Conservation (phyloP, 2,888 invertebrate genomes). For the Microctonus aethiopoides region DNA sequence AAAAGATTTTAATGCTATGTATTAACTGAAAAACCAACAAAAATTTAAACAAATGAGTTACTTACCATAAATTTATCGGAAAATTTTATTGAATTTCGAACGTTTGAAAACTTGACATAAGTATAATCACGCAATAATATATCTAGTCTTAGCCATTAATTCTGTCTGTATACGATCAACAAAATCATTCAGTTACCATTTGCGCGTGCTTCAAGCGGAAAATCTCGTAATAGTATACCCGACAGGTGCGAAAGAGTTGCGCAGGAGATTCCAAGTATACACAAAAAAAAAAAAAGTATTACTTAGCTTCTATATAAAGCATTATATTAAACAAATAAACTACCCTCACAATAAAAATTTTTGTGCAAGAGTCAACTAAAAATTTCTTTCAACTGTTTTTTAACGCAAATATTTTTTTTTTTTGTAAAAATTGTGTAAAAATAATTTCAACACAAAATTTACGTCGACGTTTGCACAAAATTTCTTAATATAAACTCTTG, state of each 20-base stretch:
- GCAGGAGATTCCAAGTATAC: constrained; percentile 36
- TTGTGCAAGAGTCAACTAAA: neutral
- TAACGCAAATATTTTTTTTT: too few species aligned
- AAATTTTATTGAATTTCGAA: too few species aligned
- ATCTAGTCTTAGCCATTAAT: constrained; percentile 3
- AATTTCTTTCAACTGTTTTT: too few species aligned
- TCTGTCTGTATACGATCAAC: constrained; percentile 30
- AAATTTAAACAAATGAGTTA: too few species aligned
- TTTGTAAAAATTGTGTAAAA: too few species aligned
- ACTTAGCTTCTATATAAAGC: too few species aligned
- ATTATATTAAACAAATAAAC: constrained; percentile 1
- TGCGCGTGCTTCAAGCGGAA: constrained; percentile 30
- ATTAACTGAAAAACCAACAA: neutral
- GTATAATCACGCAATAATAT: constrained; percentile 29
- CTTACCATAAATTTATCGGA: too few species aligned
- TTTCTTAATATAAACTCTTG: too few species aligned
- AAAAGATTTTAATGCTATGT: too few species aligned
- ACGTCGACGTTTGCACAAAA: too few species aligned
- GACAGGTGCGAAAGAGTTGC: constrained; percentile 42
- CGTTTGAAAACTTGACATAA: neutral
- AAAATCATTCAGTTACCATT: constrained; percentile 18
- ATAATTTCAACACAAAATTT: too few species aligned
- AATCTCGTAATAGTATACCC: constrained; percentile 39
- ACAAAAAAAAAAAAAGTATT: too few species aligned
- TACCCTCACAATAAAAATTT: neutral